Base-by-base conservation (phyloP, 35 echinoderm and acorn worm species). In the Amphiura filiformis region DNA sequence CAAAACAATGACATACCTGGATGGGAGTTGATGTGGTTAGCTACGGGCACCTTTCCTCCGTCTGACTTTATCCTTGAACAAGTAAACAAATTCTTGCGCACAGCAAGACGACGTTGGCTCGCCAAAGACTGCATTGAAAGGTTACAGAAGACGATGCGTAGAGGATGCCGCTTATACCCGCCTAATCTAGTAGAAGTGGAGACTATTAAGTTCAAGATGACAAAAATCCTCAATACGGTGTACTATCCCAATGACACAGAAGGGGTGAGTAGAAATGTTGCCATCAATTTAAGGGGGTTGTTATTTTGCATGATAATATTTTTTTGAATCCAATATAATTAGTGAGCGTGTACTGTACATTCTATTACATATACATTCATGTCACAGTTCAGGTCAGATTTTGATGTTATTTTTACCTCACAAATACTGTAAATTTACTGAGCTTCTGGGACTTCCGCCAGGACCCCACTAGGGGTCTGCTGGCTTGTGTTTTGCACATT, bases 21-120 rank as follows among this genome's bases (percentile, higher is more conserved):
- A 13, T 82, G 88, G 88, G 88, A 89, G 65, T 35, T 89, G 30
- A 89, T 89, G 88, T 83, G 78, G 88, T 56, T 89, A 36, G 65
- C 57, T 0, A 89, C 88, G 0, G 80, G 88, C 11, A 41, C 39
- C 23, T 83, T 89, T 81, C 14, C 78, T 7, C 70, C 78, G 32
- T 1, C 13, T 32, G 20, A 52, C n/a, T 34, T 75, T 32, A 79
- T 82, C 0, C 33, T 31, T 41, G 76, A 64, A 70, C 42, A 89
- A 61, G 57, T 89, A 7, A 28, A 30, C 35, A 82, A 83, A 37
- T 89, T 89, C 57, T 61, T 89, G 5, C 88, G 39, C 23, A 83
- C 57, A 22, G 79, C 56, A 30, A 11, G 28, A 70, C 79, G 56
- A 1, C 78, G 81, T 37, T 38, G 34, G 78, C 57, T 82, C 31